Percentiles rank a stretch among this genome's conserved stretches.
phyloP scores from a whole-genome alignment of 2,888 invertebrate genomes.

The Morinoia aosen region DNA sequence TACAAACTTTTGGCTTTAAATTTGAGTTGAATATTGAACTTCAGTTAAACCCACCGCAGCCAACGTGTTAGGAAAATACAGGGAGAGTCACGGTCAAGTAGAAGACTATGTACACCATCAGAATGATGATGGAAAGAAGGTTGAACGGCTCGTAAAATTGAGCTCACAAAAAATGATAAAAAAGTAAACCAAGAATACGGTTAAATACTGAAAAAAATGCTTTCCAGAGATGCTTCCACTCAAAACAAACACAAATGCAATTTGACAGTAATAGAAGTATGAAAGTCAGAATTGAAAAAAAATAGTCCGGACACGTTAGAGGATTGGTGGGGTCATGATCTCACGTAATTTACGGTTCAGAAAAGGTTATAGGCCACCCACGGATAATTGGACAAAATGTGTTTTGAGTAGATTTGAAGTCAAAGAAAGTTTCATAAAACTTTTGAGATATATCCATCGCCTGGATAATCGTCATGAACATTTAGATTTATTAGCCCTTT shows the following conservation, averaged over 20 bases:
- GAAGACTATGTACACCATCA: too few species aligned
- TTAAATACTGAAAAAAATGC: not conserved
- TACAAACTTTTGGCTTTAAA: too few species aligned
- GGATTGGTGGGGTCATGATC: not conserved
- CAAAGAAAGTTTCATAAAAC: not conserved
- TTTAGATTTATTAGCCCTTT: too few species aligned
- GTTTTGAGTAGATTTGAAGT: not conserved
- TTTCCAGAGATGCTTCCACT: too few species aligned
- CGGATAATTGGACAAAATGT: not conserved
- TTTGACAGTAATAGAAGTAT: not conserved
- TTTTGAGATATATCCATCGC: not conserved
- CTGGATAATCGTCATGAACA: not conserved
- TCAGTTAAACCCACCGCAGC: too few species aligned
- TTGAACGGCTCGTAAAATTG: too few species aligned
- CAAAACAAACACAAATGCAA: not conserved
- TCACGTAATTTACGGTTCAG: not conserved
- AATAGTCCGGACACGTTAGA: too few species aligned
- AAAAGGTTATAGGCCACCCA: not conserved
- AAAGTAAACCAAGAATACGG: not conserved
- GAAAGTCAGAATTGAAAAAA: not conserved
- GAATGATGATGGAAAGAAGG: too few species aligned
- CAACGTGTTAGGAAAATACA: too few species aligned
- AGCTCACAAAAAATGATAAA: not conserved
- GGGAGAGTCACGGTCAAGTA: too few species aligned
- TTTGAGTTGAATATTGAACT: too few species aligned